phyloP scores from a whole-genome alignment of 2,888 invertebrate species.

The Lysandra bellargus region DNA sequence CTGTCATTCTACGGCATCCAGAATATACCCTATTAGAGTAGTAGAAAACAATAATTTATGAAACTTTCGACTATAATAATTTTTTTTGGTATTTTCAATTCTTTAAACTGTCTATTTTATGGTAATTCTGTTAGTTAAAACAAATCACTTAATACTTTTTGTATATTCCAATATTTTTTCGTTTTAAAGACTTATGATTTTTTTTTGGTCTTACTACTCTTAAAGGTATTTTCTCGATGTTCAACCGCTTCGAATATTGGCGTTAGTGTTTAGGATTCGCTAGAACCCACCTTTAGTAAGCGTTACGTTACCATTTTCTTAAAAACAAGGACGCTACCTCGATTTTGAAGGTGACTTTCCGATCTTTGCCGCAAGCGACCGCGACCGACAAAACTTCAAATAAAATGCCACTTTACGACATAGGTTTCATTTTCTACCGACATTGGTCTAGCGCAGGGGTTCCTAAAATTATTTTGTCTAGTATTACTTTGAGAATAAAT shows the following conservation, averaged over 20 bases:
- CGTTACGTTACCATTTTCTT: conserved; percentile 39
- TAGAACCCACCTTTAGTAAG: conserved; percentile 60
- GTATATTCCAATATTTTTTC: too few relatives aligned
- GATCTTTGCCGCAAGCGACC: too few relatives aligned
- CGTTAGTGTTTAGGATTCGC: conserved; percentile 70
- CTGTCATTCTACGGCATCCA: not conserved
- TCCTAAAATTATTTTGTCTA: too few relatives aligned
- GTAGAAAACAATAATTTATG: not conserved
- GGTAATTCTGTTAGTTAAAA: not conserved
- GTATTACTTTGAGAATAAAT: too few relatives aligned
- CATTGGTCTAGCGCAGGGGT: not conserved
- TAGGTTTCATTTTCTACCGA: not conserved
- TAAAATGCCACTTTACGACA: too few relatives aligned
- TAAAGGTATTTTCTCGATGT: not conserved
- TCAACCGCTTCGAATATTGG: conserved; percentile 37
- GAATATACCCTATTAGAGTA: not conserved
- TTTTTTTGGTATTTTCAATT: too few relatives aligned
- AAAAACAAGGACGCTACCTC: conserved; percentile 38
- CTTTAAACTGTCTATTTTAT: too few relatives aligned
- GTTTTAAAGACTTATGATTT: too few relatives aligned
- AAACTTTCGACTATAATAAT: not conserved
- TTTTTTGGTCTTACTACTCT: not conserved
- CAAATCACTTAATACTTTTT: not conserved
- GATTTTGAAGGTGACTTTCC: not conserved
- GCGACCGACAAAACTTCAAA: too few relatives aligned